A percentile compares a stretch with the other conserved stretches of the same genome.
Conservation (phyloP, 2,888 invertebrate genomes). For the Diarsia brunnea region DNA sequence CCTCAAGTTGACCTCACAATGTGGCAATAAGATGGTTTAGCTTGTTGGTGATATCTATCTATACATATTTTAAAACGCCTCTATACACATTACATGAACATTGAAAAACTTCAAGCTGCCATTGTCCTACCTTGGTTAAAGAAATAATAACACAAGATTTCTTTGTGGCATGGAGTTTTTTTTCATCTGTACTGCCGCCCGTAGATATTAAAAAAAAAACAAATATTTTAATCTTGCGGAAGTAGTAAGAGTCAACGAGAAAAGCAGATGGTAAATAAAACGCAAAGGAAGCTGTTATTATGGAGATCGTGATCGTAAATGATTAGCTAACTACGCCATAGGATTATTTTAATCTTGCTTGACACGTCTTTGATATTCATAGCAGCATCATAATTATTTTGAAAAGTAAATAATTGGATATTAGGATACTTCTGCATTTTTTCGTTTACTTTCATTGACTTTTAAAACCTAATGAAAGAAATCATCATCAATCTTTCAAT, state of each 20-base stretch:
- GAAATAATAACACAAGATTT: too few species aligned
- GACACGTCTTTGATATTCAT: constrained; percentile 34
- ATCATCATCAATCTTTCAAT: background rate
- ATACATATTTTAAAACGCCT: constrained; percentile 11
- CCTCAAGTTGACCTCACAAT: constrained; percentile 5
- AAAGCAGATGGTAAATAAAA: constrained; percentile 29
- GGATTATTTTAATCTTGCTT: constrained; percentile 41
- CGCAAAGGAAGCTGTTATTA: constrained; percentile 39
- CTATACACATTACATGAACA: constrained; percentile 7
- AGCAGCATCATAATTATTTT: background rate
- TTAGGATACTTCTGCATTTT: too few species aligned
- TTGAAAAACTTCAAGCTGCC: too few species aligned
- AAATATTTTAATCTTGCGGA: constrained; percentile 19
- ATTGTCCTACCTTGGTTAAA: too few species aligned
- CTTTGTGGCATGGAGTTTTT: too few species aligned
- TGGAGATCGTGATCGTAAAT: constrained; percentile 41
- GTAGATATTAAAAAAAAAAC: background rate
- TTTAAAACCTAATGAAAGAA: background rate
- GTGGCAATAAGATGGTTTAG: constrained; percentile 1
- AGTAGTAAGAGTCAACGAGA: constrained; percentile 19
- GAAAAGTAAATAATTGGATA: too few species aligned
- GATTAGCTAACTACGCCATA: constrained; percentile 38
- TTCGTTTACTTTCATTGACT: background rate
- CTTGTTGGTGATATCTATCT: constrained; percentile 1
- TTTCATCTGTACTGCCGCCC: too few species aligned